These are phyloP conservation scores for Drepana falcataria DNA, from an alignment of 2,888 invertebrate species.

Conservation along the genomic window DNA sequence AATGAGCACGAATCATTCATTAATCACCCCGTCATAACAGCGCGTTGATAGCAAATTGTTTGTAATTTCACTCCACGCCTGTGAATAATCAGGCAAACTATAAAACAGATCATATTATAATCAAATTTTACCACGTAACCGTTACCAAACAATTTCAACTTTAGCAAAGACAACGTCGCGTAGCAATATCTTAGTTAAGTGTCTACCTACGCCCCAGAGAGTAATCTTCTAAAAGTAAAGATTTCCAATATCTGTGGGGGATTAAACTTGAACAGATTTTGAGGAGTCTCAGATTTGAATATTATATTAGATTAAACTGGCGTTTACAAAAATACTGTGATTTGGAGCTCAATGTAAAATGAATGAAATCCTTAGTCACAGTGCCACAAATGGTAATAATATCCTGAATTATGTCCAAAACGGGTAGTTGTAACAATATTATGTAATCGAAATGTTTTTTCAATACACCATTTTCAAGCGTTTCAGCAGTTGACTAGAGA, in stretches of 20 bases:
- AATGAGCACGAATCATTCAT: neutral
- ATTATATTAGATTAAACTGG: neutral
- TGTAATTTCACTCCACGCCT: neutral
- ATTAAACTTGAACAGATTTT: constrained; percentile 10
- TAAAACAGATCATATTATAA: no score
- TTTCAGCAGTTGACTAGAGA: no score
- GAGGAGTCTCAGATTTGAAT: constrained; percentile 1
- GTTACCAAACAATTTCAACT: constrained; percentile 1
- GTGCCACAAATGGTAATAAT: no score
- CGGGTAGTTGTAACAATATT: no score
- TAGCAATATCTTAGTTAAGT: constrained; percentile 1
- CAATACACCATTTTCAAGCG: no score
- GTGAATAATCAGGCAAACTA: no score
- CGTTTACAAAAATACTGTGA: neutral
- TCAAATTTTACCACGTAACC: no score
- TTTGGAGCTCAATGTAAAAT: no score
- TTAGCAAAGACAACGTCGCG: neutral
- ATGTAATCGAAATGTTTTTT: no score
- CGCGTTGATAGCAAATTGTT: neutral
- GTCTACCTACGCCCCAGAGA: neutral
- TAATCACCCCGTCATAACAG: neutral
- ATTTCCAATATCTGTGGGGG: constrained; percentile 6
- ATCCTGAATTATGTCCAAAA: no score
- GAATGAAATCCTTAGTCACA: no score
- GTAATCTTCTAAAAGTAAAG: constrained; percentile 2